Conservation (phyloP, 1,140 invertebrate species). For the Tetragonula clypearis region DNA sequence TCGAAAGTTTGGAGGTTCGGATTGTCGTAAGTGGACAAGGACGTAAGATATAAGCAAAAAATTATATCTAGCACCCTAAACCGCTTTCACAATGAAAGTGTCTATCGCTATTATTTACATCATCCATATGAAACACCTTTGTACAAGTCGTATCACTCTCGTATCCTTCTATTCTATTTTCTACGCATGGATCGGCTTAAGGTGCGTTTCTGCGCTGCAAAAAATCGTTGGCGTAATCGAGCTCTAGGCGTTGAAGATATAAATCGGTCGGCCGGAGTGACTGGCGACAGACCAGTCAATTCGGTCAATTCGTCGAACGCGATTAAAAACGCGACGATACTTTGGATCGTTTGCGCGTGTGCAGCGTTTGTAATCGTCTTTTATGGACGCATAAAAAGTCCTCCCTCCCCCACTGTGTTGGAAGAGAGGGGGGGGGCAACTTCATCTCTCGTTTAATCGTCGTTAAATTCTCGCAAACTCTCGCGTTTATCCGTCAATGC, state of each 20-base stretch:
- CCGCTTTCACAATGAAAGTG: constrained; percentile 7
- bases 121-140: neutral
- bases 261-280: neutral
- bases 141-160: neutral
- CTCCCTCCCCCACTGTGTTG: too few relatives aligned
- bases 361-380: constrained; percentile 5
- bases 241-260: constrained; percentile 12
- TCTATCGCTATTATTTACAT: neutral
- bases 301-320: neutral
- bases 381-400: constrained; percentile 11
- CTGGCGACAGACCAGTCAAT: neutral
- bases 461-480: neutral
- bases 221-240: constrained; percentile 38
- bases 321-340: constrained; percentile 12
- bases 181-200: constrained; percentile 40
- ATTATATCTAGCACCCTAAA: constrained; percentile 53
- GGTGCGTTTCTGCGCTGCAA: constrained; percentile 45
- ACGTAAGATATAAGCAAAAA: constrained; percentile 37
- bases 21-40: neutral
- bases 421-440: neutral
- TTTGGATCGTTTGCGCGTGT: constrained; percentile 17
- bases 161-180: neutral
- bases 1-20: neutral
- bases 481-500: neutral
- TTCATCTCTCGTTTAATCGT: neutral